Evolutionary conservation across 2,888 invertebrate genomes (phyloP), one percentile per base, ranked within the genome.

Genomic region (Eremobia ochroleuca): DNA sequence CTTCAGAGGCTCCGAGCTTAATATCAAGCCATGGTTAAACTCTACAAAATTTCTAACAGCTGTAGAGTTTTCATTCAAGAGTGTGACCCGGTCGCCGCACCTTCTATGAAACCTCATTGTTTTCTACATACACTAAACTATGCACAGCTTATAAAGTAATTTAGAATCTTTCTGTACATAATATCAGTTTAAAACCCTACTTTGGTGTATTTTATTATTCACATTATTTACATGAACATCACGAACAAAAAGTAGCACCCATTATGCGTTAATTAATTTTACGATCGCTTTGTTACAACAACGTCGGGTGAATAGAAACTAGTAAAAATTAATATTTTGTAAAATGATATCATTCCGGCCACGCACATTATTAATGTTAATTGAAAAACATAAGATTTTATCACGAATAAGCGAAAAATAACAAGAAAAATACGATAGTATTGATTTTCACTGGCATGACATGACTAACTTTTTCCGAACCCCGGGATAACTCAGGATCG

Each of bases 1-100:
- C 81, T 97, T 96, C 46, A 99, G 96, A 6, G 99, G 98, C 88
- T 98, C 98, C 9, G 98, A 97, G 90, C 98, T 98, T 86, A 99
- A 97, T 43, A 99, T 98, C 85, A 99, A 95, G n/a, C 99, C 99
- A 96, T 98, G 98, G 94, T 99, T 98, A 92, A 98, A 99, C 92
- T 98, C 98, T 75, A 98, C 98, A 90, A 98, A 98, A 92, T 98
- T 98, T 89, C 98, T 97, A 82, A 98, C 97, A 31, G 99, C 99
- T 49, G 99, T 99, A 80, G 98, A 97, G 95, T 98, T 98, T 89
- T 98, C 98, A 96, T 99, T 98, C 77, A 98, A 97, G 88, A 99
- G 97, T 86, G 98, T 98, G 88, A 99, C 98, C 90, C 98, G 97
- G 88, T 98, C 98, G 77, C 99, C 99, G 95, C 98, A 98, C 92